Evolutionary conservation across 2,888 invertebrate genomes (phyloP).

Genomic region (Cordilura impudica): DNA sequence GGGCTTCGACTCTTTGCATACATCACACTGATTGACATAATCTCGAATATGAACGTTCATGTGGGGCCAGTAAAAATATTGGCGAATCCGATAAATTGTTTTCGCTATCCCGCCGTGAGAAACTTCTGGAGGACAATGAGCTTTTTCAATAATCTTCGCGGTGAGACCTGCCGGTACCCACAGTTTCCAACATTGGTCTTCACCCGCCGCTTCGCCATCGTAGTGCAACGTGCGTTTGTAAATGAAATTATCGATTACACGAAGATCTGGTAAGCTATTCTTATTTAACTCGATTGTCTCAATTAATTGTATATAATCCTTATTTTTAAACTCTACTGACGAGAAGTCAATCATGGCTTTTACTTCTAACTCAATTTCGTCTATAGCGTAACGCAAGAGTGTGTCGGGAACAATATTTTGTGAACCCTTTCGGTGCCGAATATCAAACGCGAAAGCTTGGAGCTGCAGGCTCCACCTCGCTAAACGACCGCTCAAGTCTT

Average conservation of each 20-base stretch:
- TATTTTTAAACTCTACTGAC: neutral
- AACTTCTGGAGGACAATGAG: too few species aligned
- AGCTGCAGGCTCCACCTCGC: neutral
- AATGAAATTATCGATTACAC: neutral
- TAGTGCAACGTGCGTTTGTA: neutral
- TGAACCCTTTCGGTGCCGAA: neutral
- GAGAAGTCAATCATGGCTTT: neutral
- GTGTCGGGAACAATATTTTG: neutral
- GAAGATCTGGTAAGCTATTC: neutral
- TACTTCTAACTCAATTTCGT: neutral
- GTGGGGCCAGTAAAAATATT: too few species aligned
- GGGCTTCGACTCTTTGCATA: too few species aligned
- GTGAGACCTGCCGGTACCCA: neutral
- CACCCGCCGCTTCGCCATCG: neutral
- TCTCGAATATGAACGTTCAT: too few species aligned
- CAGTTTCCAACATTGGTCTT: too few species aligned
- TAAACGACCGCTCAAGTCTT: neutral
- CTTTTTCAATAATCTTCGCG: too few species aligned
- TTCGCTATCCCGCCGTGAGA: too few species aligned
- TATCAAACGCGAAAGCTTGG: neutral
- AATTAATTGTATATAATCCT: neutral
- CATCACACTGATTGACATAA: too few species aligned
- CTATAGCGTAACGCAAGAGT: neutral
- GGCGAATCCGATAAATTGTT: too few species aligned
- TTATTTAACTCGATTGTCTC: too few species aligned